These are phyloP conservation scores for Poeciliopsis occidentalis DNA, from an alignment of 2,113 vertebrate species.

Conservation along the genomic window DNA sequence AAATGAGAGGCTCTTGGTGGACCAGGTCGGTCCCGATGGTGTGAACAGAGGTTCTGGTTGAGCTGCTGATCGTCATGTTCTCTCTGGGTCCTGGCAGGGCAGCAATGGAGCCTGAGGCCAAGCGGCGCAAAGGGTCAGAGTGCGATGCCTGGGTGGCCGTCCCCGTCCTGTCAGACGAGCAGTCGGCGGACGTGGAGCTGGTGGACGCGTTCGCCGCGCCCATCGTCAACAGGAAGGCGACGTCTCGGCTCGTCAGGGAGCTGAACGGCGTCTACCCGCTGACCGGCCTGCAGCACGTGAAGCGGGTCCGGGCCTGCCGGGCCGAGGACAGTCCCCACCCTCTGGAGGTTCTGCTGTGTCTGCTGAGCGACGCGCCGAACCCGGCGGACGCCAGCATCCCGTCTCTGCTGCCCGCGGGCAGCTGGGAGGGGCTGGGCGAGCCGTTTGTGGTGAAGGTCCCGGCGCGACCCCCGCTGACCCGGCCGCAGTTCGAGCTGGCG, in stretches of 20 bases:
- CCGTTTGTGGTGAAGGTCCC: conserved; percentile 85
- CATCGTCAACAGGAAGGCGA: conserved; percentile 83
- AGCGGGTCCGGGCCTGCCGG: conserved; percentile 81
- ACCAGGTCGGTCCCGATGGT: too few relatives aligned
- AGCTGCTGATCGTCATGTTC: neutral
- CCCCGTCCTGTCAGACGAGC: conserved; percentile 86
- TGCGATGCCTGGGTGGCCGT: conserved; percentile 73
- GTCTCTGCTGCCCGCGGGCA: conserved; percentile 65
- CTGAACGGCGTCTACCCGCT: conserved; percentile 77
- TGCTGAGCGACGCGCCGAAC: conserved; percentile 56
- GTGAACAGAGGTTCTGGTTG: too few relatives aligned
- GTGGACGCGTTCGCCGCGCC: conserved; percentile 82
- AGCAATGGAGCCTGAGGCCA: conserved; percentile 77
- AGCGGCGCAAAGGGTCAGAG: conserved; percentile 63
- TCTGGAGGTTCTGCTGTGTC: conserved; percentile 85
- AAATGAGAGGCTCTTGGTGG: too few relatives aligned
- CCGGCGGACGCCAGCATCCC: conserved; percentile 12
- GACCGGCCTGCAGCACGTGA: conserved; percentile 80
- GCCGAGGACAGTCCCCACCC: conserved; percentile 55
- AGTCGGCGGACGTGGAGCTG: conserved; percentile 75
- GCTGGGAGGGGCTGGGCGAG: conserved; percentile 74
- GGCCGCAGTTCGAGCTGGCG: conserved; percentile 85
- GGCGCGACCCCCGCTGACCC: conserved; percentile 78
- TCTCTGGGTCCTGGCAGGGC: conserved; percentile 43
- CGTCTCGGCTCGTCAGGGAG: conserved; percentile 81